These are phyloP conservation scores for Argyrosomus regius DNA, from an alignment of 2,797 vertebrate species.

Conservation along the genomic window DNA sequence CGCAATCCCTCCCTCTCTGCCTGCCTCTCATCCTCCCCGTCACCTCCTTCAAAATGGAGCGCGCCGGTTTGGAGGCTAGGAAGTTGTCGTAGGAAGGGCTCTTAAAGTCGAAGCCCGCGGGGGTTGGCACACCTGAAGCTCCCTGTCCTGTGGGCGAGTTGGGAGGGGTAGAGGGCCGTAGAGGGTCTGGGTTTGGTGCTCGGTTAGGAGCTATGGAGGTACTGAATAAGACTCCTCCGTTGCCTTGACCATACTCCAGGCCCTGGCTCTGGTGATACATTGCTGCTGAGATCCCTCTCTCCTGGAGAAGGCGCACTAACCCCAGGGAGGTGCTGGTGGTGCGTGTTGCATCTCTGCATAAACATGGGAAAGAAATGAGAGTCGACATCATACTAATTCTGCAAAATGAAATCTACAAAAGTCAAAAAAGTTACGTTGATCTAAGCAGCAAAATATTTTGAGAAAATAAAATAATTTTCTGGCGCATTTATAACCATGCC, in stretches of 20 bases:
- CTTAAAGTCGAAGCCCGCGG: conserved; percentile 92
- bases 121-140: conserved; percentile 61
- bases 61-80: conserved; percentile 96
- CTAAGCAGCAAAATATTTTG: neutral
- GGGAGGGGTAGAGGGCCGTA: conserved; percentile 90
- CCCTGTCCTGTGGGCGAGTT: conserved; percentile 87
- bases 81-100: conserved; percentile 97
- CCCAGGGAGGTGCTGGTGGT: conserved; percentile 98
- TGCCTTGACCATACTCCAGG: conserved; percentile 87
- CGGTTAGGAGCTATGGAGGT: conserved; percentile 79
- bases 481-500: conserved; percentile 64
- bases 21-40: conserved; percentile 86
- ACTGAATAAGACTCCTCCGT: conserved; percentile 85
- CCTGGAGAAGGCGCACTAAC: conserved; percentile 96
- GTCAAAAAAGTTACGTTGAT: no score
- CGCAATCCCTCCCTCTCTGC: conserved; percentile 88
- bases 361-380: conserved; percentile 10
- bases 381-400: neutral
- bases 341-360: conserved; percentile 91
- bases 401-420: neutral
- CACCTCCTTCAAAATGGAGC: conserved; percentile 96
- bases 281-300: conserved; percentile 95
- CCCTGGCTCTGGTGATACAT: conserved; percentile 94
- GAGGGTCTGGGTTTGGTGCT: conserved; percentile 58
- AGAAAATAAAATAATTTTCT: neutral